Conservation (phyloP, 2,797 vertebrate species). For the Myotis vivesi region DNA sequence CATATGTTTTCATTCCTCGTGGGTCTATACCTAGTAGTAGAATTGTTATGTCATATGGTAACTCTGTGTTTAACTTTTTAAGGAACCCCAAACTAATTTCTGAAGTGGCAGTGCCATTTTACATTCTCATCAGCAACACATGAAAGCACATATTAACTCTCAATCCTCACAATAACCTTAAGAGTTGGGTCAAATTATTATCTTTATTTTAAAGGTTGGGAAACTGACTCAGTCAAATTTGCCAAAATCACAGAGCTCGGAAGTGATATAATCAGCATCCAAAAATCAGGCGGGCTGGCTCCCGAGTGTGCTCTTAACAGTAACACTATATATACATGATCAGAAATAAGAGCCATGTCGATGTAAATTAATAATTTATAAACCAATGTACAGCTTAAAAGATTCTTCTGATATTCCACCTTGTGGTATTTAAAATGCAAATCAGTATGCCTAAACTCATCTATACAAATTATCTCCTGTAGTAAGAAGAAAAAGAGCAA, state of each 20-base stretch:
- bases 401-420: neutral
- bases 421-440: neutral
- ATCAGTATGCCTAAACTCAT: neutral
- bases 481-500: conserved; percentile 93
- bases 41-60: neutral
- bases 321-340: neutral
- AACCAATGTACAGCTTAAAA: neutral
- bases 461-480: neutral
- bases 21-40: neutral
- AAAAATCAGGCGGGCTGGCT: neutral
- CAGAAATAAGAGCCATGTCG: neutral
- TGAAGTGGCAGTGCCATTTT: neutral
- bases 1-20: conserved; percentile 11
- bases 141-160: neutral
- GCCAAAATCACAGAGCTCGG: neutral
- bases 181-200: neutral
- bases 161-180: neutral
- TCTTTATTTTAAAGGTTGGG: neutral
- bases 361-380: neutral
- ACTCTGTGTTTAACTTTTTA: neutral
- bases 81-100: neutral
- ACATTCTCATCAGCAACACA: neutral
- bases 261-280: neutral
- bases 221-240: neutral
- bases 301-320: neutral